Percentiles rank a stretch among this genome's conserved stretches.
Evolutionary conservation across 2,888 invertebrate species (phyloP).

Genomic region (Hofmannophila pseudospretella): DNA sequence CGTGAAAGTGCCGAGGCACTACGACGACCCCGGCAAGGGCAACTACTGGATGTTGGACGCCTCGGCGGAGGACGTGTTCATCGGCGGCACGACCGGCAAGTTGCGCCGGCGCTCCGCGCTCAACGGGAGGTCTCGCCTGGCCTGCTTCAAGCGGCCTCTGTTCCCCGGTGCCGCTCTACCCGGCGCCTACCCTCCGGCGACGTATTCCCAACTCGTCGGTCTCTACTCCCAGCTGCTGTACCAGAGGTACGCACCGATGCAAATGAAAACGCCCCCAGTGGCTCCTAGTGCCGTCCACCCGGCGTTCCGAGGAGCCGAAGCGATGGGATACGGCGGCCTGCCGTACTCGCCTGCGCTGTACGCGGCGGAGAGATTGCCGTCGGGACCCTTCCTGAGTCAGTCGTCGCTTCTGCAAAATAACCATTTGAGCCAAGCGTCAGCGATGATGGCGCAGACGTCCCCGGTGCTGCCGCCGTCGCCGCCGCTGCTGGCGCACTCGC

Average conservation of each 20-base stretch:
- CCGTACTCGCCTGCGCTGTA: slow-evolving; percentile 59
- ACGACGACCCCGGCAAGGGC: slow-evolving; percentile 99
- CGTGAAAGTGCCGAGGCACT: slow-evolving; percentile 97
- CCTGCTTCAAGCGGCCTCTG: slow-evolving; percentile 90
- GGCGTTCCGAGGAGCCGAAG: slow-evolving; percentile 59
- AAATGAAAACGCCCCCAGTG: slow-evolving; percentile 70
- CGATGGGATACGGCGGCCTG: slow-evolving; percentile 56
- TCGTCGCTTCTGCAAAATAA: slow-evolving; percentile 42
- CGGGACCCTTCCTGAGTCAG: slow-evolving; percentile 47
- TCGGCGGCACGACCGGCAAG: slow-evolving; percentile 97
- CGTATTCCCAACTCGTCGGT: slow-evolving; percentile 77
- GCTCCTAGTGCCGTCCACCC: slow-evolving; percentile 75
- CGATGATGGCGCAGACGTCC: slow-evolving; percentile 43
- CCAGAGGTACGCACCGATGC: slow-evolving; percentile 80
- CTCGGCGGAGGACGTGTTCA: slow-evolving; percentile 98
- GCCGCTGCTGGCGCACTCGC: slow-evolving; percentile 51
- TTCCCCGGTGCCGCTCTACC: slow-evolving; percentile 80
- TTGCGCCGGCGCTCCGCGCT: slow-evolving; percentile 93
- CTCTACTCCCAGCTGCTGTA: slow-evolving; percentile 82
- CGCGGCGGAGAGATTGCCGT: slow-evolving; percentile 47
- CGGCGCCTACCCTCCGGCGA: slow-evolving; percentile 76
- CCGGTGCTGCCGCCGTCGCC: slow-evolving; percentile 62
- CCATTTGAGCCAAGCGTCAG: slow-evolving; percentile 31
- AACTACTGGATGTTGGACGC: slow-evolving; percentile 99
- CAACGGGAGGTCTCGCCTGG: slow-evolving; percentile 90